Evolutionary conservation across 2,797 vertebrate genomes (phyloP), one percentile per base, ranked within the genome.

Genomic region (Parotocinclus haroldoi): DNA sequence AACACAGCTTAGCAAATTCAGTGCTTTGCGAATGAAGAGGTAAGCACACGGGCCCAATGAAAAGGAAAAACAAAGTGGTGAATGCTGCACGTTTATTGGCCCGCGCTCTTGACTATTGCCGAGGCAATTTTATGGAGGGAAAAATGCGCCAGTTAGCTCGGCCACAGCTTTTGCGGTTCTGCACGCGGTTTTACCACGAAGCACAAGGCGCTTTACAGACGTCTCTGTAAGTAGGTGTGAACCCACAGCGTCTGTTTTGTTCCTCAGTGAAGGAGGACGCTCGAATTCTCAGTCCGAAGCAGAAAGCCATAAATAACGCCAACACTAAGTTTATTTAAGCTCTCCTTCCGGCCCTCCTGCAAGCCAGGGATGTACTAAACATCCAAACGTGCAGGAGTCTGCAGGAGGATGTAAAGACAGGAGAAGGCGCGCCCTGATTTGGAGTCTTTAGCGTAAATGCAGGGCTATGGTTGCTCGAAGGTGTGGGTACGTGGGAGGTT

Each of bases 381-480:
- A 76, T 84, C 81, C 66, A 44, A 39, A 16, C 69, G 72, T 10
- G 51, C 68, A 68, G 75, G 63, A 80, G 80, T 82, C 76, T 76
- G 51, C 60, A 78, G 74, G 77, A 87, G 86, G 85, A 86, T 82
- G 74, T 82, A 80, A 77, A 84, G 57, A 82, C 80, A 80, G 78
- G 45, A 19, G 44, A 54, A 80, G 85, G 76, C 49, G 64, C 80
- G 82, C 76, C 80, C 82, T 81, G 83, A 37, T 79, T 51, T 82
- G 12, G 38, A 19, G 9, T 59, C 42, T 65, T 53, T 54, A 63
- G 45, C 1, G 14, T 69, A 84, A 88, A 86, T 78, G 80, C 51
- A 77, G 76, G 73, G 81, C 76, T 81, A 76, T 81, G 76, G 78
- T 81, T 85, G 81, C 79, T 84, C 76, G 48, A 67, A 79, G 80